Conservation (phyloP, 2,113 vertebrate species). For the Chaetops frenatus region DNA sequence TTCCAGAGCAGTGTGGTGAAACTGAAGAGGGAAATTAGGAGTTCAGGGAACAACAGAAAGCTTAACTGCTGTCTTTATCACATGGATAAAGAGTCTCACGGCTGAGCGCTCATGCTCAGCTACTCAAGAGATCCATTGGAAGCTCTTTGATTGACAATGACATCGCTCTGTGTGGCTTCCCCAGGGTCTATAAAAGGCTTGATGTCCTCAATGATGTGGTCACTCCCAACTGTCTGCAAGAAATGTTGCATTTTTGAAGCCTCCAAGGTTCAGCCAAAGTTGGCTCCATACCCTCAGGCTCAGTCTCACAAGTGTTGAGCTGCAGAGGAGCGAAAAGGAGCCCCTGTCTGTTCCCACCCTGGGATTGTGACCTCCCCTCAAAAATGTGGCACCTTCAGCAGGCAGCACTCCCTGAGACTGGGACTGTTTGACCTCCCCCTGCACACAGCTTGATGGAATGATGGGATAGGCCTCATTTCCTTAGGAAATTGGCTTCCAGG, state of each 20-base stretch:
- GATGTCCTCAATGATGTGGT: background rate
- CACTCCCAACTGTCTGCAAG: background rate
- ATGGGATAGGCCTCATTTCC: background rate
- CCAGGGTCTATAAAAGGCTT: accelerated
- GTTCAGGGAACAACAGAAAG: background rate
- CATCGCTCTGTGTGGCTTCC: background rate
- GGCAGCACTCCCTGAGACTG: background rate
- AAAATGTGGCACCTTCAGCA: background rate
- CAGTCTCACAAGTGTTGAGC: background rate
- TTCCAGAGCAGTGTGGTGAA: background rate
- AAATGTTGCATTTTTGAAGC: background rate
- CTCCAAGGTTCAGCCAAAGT: background rate
- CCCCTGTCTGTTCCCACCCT: background rate
- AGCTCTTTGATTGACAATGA: background rate
- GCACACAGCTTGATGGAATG: background rate
- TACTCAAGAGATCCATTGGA: background rate
- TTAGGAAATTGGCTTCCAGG: slow-evolving; percentile 21
- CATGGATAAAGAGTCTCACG: background rate
- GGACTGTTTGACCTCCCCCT: background rate
- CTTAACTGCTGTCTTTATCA: background rate
- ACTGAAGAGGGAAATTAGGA: background rate
- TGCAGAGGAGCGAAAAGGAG: background rate
- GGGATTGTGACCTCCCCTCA: background rate
- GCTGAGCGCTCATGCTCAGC: background rate
- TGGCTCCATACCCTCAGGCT: background rate